Percentiles rank a stretch among this genome's conserved stretches.
These are phyloP conservation scores for Pantherophis vulpinus DNA, from an alignment of 2,797 vertebrate genomes.

Conservation along the genomic window DNA sequence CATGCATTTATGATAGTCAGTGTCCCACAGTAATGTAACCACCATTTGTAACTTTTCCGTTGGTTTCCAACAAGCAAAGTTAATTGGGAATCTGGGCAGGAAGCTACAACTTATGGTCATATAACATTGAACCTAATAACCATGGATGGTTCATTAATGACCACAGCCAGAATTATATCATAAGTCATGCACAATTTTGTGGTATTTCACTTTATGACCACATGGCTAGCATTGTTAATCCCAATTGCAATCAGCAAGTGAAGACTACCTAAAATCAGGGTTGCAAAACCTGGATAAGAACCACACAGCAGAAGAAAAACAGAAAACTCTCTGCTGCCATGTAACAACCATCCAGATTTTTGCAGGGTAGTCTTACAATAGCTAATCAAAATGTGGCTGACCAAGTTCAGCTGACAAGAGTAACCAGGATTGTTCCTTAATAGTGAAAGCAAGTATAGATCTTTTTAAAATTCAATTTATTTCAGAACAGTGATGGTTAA, in stretches of 20 bases:
- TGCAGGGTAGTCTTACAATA: neutral
- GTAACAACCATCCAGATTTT: neutral
- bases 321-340: neutral
- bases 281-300: neutral
- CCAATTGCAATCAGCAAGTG: neutral
- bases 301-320: neutral
- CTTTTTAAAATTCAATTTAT: neutral
- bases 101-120: neutral
- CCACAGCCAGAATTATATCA: neutral
- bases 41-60: neutral
- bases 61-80: neutral
- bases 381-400: neutral
- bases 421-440: neutral
- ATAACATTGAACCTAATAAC: neutral
- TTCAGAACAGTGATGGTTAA: neutral
- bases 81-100: neutral
- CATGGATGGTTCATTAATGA: neutral
- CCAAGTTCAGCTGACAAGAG: neutral
- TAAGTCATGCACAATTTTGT: neutral
- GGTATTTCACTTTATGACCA: neutral
- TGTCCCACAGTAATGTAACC: neutral
- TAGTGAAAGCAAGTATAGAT: neutral
- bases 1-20: neutral
- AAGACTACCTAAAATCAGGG: neutral
- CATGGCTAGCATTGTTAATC: neutral